Evolutionary conservation across 2,113 vertebrate genomes (phyloP).

Genomic region (Takifugu flavidus): DNA sequence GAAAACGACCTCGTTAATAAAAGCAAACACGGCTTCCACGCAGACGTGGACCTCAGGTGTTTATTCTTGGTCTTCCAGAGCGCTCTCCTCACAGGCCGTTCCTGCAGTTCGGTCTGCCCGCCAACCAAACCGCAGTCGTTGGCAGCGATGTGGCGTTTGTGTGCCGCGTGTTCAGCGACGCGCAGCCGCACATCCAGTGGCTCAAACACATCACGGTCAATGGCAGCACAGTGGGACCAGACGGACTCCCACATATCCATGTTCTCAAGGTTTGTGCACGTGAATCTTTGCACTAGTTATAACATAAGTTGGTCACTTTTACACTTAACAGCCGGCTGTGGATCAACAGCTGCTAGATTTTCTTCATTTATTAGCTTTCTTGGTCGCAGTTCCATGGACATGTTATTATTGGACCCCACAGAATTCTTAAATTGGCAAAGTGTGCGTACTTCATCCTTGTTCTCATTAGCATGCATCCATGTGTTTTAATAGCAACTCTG

Average conservation of each 20-base stretch:
- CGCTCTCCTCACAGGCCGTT: constrained; percentile 87
- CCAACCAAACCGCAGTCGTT: constrained; percentile 85
- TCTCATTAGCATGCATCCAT: too few species aligned
- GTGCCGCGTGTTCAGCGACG: constrained; percentile 91
- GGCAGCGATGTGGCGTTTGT: constrained; percentile 87
- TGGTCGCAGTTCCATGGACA: too few species aligned
- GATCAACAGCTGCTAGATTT: too few species aligned
- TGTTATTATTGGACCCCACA: too few species aligned
- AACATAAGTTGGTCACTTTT: not conserved
- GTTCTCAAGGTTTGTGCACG: constrained; percentile 81
- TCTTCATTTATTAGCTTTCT: too few species aligned
- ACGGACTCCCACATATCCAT: constrained; percentile 83
- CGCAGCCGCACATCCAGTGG: constrained; percentile 93
- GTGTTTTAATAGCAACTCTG: too few species aligned
- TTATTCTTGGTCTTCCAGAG: constrained; percentile 55
- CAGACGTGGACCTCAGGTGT: not conserved
- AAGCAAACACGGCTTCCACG: not conserved
- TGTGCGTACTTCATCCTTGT: too few species aligned
- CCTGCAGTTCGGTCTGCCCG: constrained; percentile 86
- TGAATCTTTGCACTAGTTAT: not conserved
- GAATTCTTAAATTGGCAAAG: too few species aligned
- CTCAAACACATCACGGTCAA: constrained; percentile 89
- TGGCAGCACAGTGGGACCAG: constrained; percentile 81
- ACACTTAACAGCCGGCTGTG: too few species aligned
- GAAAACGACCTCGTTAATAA: constrained; percentile 21